Base-by-base conservation (phyloP, 2,113 vertebrate species). In the Heterotis niloticus region DNA sequence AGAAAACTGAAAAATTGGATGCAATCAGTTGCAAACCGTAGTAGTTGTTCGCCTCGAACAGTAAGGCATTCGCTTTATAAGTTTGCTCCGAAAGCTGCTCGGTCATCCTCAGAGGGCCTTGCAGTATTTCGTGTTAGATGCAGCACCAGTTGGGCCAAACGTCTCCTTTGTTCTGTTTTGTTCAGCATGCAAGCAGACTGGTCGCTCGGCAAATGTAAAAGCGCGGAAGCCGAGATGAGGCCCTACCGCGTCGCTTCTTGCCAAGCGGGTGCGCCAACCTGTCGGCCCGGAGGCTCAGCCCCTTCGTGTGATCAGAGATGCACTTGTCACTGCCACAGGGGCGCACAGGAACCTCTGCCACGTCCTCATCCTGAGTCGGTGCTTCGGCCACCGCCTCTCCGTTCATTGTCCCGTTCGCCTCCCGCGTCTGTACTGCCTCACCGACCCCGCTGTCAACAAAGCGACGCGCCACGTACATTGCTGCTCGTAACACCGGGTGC, bases 361-460 rank as follows among this genome's bases (percentile, higher is more conserved):
- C 74, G 73, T 69, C 84, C 69, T 67, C 79, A 76, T 82, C 79
- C 54, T 76, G 81, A 72, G 79, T 81, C 0, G 29, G 71, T 78
- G 23, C 4, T 66, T 91, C 88, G 56, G 73, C 84, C 86, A 82
- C 67, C 84, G 85, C 85, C 84, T 82, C 88, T 83, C 90, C 87
- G 82, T 88, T 93, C 94, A 94, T 94, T 86, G 88, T 85, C 84
- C 82, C 54, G 79, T 69, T 64, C 80, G 72, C 44, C 85, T 85
- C 80, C 92, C 87, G 86, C 85, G 84, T 76, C 79, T 83, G 83
- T 83, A 78, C 85, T 80, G 83, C 83, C 77, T 76, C 79, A 70
- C 81, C 80, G 65, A 0, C 17, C 82, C 86, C 77, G 26, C 78
- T 81, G 69, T 75, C 60, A 73, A 82, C 71, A 85, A 82, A 73